Evolutionary conservation across 2,113 vertebrate species (phyloP).

Genomic region (Nannospalax galili): DNA sequence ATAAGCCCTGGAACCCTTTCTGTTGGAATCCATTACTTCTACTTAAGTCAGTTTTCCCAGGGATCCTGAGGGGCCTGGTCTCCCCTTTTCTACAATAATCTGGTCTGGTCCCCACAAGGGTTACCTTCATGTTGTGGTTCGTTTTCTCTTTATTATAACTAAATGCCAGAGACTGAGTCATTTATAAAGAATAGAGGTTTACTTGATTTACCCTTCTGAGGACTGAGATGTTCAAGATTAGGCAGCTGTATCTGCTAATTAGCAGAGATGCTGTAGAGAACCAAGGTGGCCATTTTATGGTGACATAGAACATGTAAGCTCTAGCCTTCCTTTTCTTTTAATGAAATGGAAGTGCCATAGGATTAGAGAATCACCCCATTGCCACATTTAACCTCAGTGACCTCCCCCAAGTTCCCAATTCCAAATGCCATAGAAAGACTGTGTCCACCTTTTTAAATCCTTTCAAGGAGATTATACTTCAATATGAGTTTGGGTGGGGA

Average conservation of each 20-base stretch:
- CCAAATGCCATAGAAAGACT: background rate
- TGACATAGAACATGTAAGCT: background rate
- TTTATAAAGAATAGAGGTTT: background rate
- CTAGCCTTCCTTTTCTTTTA: background rate
- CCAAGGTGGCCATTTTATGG: background rate
- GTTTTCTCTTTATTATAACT: background rate
- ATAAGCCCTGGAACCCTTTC: background rate
- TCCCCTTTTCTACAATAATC: background rate
- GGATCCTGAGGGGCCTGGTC: background rate
- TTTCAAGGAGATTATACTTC: background rate
- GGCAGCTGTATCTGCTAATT: background rate
- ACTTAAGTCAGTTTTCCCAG: background rate
- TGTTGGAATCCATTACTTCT: background rate
- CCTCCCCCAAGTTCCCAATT: background rate
- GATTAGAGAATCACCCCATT: background rate
- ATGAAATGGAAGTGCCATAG: background rate
- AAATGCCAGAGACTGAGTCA: background rate
- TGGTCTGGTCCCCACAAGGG: background rate
- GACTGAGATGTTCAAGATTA: background rate
- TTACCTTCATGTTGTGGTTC: background rate
- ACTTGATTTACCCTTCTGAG: background rate
- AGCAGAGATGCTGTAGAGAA: background rate
- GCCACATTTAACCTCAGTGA: background rate
- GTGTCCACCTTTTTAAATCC: background rate
- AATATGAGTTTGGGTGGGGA: too few species aligned